Conservation (phyloP, 2,888 invertebrate genomes). For the Liposcelis brunnea region DNA sequence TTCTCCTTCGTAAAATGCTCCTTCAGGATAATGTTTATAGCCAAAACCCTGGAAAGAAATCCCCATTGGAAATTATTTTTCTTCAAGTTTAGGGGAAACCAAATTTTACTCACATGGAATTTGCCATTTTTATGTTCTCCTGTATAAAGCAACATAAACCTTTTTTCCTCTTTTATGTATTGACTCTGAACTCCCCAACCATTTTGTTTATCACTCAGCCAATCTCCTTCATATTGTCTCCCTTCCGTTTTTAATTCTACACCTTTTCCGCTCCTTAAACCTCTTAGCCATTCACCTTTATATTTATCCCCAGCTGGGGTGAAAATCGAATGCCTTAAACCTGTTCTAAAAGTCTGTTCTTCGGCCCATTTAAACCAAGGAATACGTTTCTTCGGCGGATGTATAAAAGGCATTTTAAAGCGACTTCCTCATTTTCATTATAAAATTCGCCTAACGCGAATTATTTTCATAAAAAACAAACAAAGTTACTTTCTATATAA, state of each 20-base stretch:
- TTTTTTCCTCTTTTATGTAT: neutral
- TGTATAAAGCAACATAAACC: conserved; percentile 11
- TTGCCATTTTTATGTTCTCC: conserved; percentile 16
- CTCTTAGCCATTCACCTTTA: conserved; percentile 41
- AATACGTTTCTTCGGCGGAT: conserved; percentile 8
- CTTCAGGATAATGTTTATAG: conserved; percentile 36
- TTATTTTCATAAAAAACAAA: conserved; percentile 6
- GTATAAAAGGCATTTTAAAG: conserved; percentile 13
- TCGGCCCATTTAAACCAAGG: conserved; percentile 22
- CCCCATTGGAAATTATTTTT: too few relatives aligned
- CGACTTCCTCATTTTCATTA: too few relatives aligned
- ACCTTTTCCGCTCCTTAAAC: conserved; percentile 28
- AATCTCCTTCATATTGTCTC: conserved; percentile 36
- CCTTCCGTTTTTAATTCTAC: conserved; percentile 11
- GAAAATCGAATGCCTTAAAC: conserved; percentile 37
- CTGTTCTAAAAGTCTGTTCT: conserved; percentile 34
- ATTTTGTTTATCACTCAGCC: conserved; percentile 37
- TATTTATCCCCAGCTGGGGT: conserved; percentile 29
- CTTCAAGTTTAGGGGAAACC: too few relatives aligned
- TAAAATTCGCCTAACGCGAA: too few relatives aligned
- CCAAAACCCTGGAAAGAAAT: conserved; percentile 38
- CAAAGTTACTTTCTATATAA: conserved; percentile 1
- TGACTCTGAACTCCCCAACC: conserved; percentile 23
- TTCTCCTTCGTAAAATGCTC: conserved; percentile 39
- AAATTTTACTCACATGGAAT: neutral